These are phyloP conservation scores for Chrysodeixis includens DNA, from an alignment of 2,888 invertebrate genomes.

Conservation along the genomic window DNA sequence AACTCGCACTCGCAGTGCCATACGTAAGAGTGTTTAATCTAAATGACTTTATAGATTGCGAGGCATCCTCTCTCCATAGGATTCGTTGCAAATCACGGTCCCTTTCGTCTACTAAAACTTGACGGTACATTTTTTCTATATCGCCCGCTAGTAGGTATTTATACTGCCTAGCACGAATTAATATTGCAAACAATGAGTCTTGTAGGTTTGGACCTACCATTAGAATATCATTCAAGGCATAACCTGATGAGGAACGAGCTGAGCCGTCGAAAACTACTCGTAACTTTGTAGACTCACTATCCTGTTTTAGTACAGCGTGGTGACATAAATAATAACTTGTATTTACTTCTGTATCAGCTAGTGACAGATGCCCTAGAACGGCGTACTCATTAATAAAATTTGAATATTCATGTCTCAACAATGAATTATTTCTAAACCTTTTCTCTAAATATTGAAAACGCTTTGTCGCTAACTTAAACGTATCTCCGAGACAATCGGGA, in stretches of 20 bases:
- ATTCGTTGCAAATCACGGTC: conserved; percentile 11
- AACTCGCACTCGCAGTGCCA: conserved; percentile 15
- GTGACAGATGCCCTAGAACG: no score
- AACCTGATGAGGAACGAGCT: conserved; percentile 48
- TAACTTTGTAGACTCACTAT: conserved; percentile 51
- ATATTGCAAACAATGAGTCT: conserved; percentile 22
- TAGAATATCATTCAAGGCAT: conserved; percentile 18
- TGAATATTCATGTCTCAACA: no score
- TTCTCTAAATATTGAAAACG: no score
- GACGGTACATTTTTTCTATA: conserved; percentile 20
- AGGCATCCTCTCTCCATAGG: conserved; percentile 10
- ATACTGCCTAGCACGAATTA: conserved; percentile 26
- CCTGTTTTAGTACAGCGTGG: conserved; percentile 64
- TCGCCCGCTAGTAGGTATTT: conserved; percentile 20
- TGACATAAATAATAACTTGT: conserved; percentile 65
- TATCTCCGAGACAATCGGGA: background rate
- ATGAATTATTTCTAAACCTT: no score
- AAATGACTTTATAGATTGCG: conserved; percentile 3
- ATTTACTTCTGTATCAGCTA: no score
- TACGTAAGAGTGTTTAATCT: conserved; percentile 4
- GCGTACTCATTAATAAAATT: no score
- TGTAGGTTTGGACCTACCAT: conserved; percentile 15
- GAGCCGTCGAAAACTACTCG: no score
- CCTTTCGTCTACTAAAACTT: conserved; percentile 7
- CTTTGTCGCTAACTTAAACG: no score